Conservation (phyloP, 1,140 invertebrate species). For the Meteorus sp. region DNA sequence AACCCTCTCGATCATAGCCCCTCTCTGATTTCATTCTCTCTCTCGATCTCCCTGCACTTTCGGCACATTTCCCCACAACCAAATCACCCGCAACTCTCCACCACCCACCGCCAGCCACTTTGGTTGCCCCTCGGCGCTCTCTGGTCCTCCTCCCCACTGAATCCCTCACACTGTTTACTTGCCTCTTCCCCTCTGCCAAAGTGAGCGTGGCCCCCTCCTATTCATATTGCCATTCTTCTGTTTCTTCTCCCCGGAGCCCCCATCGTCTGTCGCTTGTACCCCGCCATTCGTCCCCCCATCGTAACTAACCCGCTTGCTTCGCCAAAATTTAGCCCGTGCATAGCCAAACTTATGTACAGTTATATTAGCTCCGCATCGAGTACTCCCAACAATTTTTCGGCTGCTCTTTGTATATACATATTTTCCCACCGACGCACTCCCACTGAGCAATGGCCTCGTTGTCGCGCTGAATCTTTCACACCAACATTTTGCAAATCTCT, state of each 20-base stretch:
- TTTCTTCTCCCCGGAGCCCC: conserved; percentile 27
- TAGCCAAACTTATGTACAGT: conserved; percentile 56
- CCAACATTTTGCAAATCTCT: conserved; percentile 17
- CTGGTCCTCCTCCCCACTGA: conserved; percentile 30
- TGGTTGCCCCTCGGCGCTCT: conserved; percentile 7
- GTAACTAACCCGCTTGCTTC: conserved; percentile 16
- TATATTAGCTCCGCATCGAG: conserved; percentile 48
- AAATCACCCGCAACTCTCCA: no score
- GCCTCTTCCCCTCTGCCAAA: conserved; percentile 31
- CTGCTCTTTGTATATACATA: conserved; percentile 1
- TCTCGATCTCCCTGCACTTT: conserved; percentile 8
- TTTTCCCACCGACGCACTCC: neutral
- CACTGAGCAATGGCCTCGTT: conserved; percentile 2
- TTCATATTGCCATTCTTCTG: conserved; percentile 27
- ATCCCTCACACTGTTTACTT: conserved; percentile 33
- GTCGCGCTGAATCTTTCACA: neutral
- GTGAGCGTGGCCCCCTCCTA: conserved; percentile 23
- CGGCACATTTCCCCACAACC: conserved; percentile 27
- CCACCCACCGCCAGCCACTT: no score
- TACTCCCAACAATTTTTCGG: conserved; percentile 41
- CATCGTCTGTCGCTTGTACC: conserved; percentile 22
- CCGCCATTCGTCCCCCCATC: conserved; percentile 23
- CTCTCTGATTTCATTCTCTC: no score
- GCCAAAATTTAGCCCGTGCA: conserved; percentile 50
- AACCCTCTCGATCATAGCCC: no score